Base-by-base conservation (phyloP, 64 coral and sea anemone genomes). In the Hydrozoanthus tunicans region DNA sequence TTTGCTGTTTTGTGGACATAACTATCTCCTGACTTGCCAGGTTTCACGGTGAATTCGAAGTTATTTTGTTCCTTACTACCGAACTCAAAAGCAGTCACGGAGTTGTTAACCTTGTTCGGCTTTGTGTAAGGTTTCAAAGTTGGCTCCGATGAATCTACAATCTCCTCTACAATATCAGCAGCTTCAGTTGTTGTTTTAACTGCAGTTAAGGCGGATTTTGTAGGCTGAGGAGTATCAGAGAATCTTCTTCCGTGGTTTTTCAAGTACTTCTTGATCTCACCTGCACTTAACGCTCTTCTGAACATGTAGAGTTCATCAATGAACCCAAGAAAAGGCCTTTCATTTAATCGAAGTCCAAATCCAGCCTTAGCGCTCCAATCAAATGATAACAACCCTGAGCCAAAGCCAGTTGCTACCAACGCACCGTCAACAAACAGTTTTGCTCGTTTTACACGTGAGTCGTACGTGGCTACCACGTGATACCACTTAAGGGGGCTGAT, bases 221-320 rank as follows among this genome's bases (percentile, higher is more conserved):
- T 59, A 58, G 84, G 54, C 32, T 59, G 56, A 9, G 74, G 8
- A 60, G 24, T 55, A 7, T n/a, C n/a, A 4, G 84, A 56, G 59
- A 56, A 59, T 76, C 64, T 43, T 74, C 60, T 62, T 63, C 58
- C 5, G 27, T 78, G 77, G 60, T 92, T 96, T 6, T 74, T 71
- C 6, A 99, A 56, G 65, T 99, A 99, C 15, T 74, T 80, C 12
- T 89, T 58, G n/a, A 99, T 93, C 32, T 99, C 97, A 14, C 51
- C 66, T 4, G 78, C 94, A 4, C 26, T 56, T 61, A 99, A 75
- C 0, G 97, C 90, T 9, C 97, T 91, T 8, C 89, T 92, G 23
- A 94, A 99, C 6, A 99, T 94, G 72, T 99, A 99, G 66, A 99
- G 83, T 64, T 99, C 97, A 72, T 99, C 97, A 10, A 99, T 66